phyloP scores from a whole-genome alignment of 1,140 invertebrate genomes.

The Tenebrio molitor region DNA sequence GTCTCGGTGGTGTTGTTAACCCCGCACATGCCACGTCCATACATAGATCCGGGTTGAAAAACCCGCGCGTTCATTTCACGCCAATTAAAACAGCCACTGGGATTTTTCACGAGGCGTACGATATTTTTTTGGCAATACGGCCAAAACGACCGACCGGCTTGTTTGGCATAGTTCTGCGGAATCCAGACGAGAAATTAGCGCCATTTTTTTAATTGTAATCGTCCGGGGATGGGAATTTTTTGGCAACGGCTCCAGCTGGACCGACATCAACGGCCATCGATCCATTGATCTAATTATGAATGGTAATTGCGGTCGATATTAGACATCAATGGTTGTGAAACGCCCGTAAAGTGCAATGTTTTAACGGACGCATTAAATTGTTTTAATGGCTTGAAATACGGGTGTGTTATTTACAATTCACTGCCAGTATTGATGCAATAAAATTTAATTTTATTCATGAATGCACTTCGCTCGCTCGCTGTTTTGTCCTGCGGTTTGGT shows the following conservation, averaged over 20 bases:
- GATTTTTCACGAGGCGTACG: slow-evolving; percentile 16
- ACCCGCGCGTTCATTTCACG: slow-evolving; percentile 47
- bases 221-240: neutral
- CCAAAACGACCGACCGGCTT: slow-evolving; percentile 7
- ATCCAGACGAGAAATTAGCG: neutral
- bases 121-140: slow-evolving; percentile 21
- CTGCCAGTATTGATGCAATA: slow-evolving; percentile 29
- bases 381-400: slow-evolving; percentile 12
- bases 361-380: slow-evolving; percentile 19
- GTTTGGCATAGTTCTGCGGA: slow-evolving; percentile 22
- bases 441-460: slow-evolving; percentile 27
- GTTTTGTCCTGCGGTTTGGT: too few relatives aligned
- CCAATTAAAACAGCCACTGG: slow-evolving; percentile 44
- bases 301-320: slow-evolving; percentile 21
- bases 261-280: too few relatives aligned
- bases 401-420: slow-evolving; percentile 23
- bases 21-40: slow-evolving; percentile 11
- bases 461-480: neutral
- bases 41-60: slow-evolving; percentile 16
- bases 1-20: slow-evolving; percentile 23
- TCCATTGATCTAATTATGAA: slow-evolving; percentile 36
- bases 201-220: slow-evolving; percentile 25
- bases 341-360: slow-evolving; percentile 10
- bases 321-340: neutral
- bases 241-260: too few relatives aligned